Percentiles rank a stretch among this genome's conserved stretches.
Conservation (phyloP, 2,113 vertebrate genomes). For the Neogale vison region DNA sequence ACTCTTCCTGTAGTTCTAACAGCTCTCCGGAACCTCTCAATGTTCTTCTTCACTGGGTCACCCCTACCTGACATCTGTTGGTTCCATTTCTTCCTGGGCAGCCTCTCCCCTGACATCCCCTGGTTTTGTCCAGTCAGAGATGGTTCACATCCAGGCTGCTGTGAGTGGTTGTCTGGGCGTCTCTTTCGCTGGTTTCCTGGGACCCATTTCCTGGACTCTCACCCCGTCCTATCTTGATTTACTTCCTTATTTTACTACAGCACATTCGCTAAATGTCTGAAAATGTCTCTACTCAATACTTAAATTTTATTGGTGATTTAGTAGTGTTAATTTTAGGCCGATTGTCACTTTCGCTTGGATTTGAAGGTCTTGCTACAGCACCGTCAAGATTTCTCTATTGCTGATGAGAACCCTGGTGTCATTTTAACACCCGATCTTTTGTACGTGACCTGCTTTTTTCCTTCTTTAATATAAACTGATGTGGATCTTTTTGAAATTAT, state of each 20-base stretch:
- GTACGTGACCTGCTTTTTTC: neutral
- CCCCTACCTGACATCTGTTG: neutral
- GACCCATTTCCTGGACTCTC: neutral
- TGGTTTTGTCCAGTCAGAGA: neutral
- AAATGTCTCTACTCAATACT: neutral
- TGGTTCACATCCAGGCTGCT: neutral
- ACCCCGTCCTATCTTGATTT: neutral
- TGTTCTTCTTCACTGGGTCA: neutral
- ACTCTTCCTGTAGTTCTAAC: neutral
- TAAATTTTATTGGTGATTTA: neutral
- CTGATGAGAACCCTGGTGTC: neutral
- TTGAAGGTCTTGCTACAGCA: neutral
- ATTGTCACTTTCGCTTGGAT: neutral
- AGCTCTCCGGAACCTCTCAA: neutral
- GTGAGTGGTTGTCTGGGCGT: neutral
- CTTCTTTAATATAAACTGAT: neutral
- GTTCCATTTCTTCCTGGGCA: neutral
- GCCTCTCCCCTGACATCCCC: neutral
- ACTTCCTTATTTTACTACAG: neutral
- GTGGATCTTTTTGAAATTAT: neutral
- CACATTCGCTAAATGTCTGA: neutral
- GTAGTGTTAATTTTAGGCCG: neutral
- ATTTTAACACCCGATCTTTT: constrained; percentile 10
- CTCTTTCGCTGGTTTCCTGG: neutral
- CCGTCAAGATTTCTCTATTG: neutral